Conservation (phyloP, 2,113 vertebrate species). For the Lophius piscatorius region DNA sequence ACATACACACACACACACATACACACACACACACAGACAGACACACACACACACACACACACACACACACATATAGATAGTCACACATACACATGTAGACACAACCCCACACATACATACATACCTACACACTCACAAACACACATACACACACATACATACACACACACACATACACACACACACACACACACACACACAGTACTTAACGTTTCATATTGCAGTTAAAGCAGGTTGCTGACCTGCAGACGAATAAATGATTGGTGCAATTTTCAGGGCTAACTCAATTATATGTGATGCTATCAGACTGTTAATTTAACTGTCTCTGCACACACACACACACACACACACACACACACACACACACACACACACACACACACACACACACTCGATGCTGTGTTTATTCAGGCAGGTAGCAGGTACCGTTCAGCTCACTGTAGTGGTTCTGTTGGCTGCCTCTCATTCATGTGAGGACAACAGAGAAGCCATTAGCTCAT, state of each 20-base stretch:
- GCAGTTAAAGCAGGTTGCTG: slow-evolving; percentile 19
- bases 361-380: too few relatives aligned
- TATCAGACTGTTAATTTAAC: slow-evolving; percentile 35
- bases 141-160: too few relatives aligned
- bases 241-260: slow-evolving; percentile 12
- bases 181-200: too few relatives aligned
- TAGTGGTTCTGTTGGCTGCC: slow-evolving; percentile 32
- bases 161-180: too few relatives aligned
- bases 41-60: slow-evolving; percentile 5
- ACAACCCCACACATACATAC: too few relatives aligned
- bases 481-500: slow-evolving; percentile 58
- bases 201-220: neutral
- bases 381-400: too few relatives aligned
- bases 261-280: slow-evolving; percentile 31
- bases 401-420: too few relatives aligned
- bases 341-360: too few relatives aligned
- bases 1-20: slow-evolving; percentile 10
- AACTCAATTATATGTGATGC: slow-evolving; percentile 43
- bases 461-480: slow-evolving; percentile 62
- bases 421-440: too few relatives aligned
- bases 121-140: too few relatives aligned
- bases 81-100: too few relatives aligned
- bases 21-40: slow-evolving; percentile 1
- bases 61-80: slow-evolving; percentile 1
- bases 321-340: too few relatives aligned